phyloP scores from a whole-genome alignment of 2,888 invertebrate genomes.

The Abrostola tripartita region DNA sequence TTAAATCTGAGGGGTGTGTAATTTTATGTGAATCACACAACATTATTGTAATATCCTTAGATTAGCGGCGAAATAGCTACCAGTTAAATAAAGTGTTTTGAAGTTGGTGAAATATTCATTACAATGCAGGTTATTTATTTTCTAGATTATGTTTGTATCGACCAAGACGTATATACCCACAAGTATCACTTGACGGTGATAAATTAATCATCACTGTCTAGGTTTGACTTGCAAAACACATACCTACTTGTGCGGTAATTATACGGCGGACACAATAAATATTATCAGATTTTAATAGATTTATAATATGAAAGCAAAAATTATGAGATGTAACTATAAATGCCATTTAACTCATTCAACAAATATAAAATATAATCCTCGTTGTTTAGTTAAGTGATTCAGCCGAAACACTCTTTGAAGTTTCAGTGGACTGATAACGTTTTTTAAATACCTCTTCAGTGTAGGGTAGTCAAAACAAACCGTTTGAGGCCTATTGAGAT shows the following conservation, averaged over 20 bases:
- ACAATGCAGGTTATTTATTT: too few relatives aligned
- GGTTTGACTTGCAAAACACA: too few relatives aligned
- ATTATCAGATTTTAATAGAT: too few relatives aligned
- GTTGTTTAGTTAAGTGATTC: conserved; percentile 52
- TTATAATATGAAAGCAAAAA: too few relatives aligned
- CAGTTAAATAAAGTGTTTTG: too few relatives aligned
- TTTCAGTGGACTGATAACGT: conserved; percentile 72
- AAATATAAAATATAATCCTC: conserved; percentile 27
- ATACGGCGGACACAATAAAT: too few relatives aligned
- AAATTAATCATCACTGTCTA: too few relatives aligned
- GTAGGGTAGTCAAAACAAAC: conserved; percentile 86
- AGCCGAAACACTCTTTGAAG: conserved; percentile 72
- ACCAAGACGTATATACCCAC: too few relatives aligned
- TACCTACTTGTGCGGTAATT: too few relatives aligned
- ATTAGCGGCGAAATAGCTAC: background rate
- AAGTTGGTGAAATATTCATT: too few relatives aligned
- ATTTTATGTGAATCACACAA: conserved; percentile 42
- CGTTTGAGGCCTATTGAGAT: conserved; percentile 79
- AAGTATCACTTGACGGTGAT: too few relatives aligned
- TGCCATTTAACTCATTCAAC: conserved; percentile 4
- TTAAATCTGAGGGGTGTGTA: conserved; percentile 26
- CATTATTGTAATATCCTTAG: conserved; percentile 13
- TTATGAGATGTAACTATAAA: background rate
- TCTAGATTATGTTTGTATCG: too few relatives aligned
- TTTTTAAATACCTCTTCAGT: conserved; percentile 75